Evolutionary conservation across 2,797 vertebrate species (phyloP).

Genomic region (Tolypeutes matacus): DNA sequence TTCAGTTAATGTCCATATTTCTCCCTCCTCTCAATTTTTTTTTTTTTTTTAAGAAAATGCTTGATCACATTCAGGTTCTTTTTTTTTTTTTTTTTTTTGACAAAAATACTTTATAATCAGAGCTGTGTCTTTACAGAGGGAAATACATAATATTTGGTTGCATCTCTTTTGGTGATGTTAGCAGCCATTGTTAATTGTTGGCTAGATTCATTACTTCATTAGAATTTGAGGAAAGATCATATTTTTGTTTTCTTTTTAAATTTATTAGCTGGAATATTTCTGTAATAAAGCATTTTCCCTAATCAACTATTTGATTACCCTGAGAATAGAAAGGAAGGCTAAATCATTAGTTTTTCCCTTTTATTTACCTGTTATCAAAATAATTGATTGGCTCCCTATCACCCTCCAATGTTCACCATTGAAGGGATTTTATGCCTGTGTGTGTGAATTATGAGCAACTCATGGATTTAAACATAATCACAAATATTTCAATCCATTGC

Average conservation of each 20-base stretch:
- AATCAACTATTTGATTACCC: background rate
- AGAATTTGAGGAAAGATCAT: background rate
- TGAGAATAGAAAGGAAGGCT: background rate
- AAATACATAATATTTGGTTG: background rate
- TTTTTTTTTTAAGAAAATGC: background rate
- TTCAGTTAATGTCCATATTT: background rate
- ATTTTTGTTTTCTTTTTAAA: background rate
- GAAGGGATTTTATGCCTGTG: background rate
- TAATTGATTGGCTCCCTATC: background rate
- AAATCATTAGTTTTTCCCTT: background rate
- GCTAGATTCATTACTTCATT: background rate
- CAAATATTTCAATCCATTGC: background rate
- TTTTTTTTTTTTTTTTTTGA: background rate
- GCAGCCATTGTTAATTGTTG: no score
- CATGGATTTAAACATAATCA: background rate
- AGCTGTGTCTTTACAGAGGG: background rate
- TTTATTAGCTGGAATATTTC: constrained; percentile 3
- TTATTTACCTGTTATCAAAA: constrained; percentile 43
- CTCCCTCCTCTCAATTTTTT: background rate
- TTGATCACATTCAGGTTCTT: background rate
- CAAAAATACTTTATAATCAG: background rate
- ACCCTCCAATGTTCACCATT: background rate
- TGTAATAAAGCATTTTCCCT: background rate
- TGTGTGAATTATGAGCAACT: background rate
- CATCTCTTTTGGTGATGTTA: background rate